Percentiles rank a stretch among this genome's conserved stretches.
phyloP scores from a whole-genome alignment of 2,888 invertebrate species.

The Clepsis dumicolana region DNA sequence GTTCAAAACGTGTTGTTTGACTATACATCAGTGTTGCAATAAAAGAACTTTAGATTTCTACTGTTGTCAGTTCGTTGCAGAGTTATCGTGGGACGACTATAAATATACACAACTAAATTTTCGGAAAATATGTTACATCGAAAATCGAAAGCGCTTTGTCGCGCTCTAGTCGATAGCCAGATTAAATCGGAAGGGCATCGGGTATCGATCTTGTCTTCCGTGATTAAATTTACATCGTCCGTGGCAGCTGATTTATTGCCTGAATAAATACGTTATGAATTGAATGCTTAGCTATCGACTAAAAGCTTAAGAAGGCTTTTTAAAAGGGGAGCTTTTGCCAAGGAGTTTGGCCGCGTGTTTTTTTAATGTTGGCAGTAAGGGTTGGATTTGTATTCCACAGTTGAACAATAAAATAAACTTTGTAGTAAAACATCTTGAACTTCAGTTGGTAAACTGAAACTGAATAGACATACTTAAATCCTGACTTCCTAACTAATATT shows the following conservation, averaged over 20 bases:
- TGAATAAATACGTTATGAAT: constrained; percentile 37
- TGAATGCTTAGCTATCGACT: constrained; percentile 26
- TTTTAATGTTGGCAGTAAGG: not conserved
- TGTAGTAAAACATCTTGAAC: too few species aligned
- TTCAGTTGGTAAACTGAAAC: too few species aligned
- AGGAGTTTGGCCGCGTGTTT: not conserved
- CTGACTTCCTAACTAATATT: too few species aligned
- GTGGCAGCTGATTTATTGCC: constrained; percentile 36
- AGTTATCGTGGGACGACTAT: too few species aligned
- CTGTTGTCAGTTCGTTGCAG: too few species aligned
- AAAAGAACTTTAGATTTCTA: too few species aligned
- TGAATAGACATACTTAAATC: too few species aligned
- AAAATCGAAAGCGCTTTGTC: not conserved
- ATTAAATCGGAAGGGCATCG: constrained; percentile 41
- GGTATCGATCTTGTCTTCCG: constrained; percentile 41
- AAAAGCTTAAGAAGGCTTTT: not conserved
- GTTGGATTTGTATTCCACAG: not conserved
- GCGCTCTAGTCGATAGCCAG: constrained; percentile 33
- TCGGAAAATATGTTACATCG: not conserved
- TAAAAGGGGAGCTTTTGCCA: not conserved
- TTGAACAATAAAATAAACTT: too few species aligned
- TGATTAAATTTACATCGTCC: constrained; percentile 34
- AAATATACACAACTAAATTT: too few species aligned
- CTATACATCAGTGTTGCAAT: too few species aligned
- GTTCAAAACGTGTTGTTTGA: too few species aligned